Evolutionary conservation across 2,113 vertebrate genomes (phyloP).

Genomic region (Elephas maximus): DNA sequence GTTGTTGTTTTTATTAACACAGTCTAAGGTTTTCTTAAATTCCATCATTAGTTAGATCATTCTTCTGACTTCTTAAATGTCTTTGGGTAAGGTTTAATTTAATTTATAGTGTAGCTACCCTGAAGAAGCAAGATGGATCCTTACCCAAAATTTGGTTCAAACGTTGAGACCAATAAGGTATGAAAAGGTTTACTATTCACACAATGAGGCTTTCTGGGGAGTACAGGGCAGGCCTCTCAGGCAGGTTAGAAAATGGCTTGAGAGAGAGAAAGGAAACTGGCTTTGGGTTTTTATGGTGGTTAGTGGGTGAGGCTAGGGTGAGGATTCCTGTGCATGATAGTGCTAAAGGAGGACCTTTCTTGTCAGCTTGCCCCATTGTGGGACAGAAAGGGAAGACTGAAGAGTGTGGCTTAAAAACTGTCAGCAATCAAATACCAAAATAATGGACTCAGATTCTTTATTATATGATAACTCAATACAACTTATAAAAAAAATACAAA

Average conservation of each 20-base stretch:
- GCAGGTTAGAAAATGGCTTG: conserved; percentile 24
- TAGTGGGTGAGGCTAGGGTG: not conserved
- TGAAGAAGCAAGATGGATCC: not conserved
- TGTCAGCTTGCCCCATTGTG: conserved; percentile 16
- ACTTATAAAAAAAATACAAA: conserved; percentile 62
- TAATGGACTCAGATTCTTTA: conserved; percentile 58
- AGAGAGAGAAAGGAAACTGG: conserved; percentile 10
- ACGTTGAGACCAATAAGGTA: not conserved
- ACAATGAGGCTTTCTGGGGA: not conserved
- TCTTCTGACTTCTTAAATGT: conserved; percentile 6
- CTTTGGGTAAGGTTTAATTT: conserved; percentile 56
- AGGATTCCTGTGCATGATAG: not conserved
- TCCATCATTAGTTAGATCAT: not conserved
- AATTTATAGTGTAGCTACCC: not conserved
- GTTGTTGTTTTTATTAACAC: no score
- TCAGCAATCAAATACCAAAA: conserved; percentile 52
- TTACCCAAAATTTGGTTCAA: not conserved
- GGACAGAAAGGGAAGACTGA: not conserved
- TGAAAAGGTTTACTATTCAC: conserved; percentile 23
- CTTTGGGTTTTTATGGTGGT: not conserved
- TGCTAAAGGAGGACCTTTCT: conserved; percentile 48
- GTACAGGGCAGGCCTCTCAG: not conserved
- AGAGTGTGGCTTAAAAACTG: not conserved
- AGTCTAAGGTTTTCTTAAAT: not conserved
- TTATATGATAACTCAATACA: conserved; percentile 54